Evolutionary conservation across 2,888 invertebrate species (phyloP).

Genomic region (Hydropsyche betteni): DNA sequence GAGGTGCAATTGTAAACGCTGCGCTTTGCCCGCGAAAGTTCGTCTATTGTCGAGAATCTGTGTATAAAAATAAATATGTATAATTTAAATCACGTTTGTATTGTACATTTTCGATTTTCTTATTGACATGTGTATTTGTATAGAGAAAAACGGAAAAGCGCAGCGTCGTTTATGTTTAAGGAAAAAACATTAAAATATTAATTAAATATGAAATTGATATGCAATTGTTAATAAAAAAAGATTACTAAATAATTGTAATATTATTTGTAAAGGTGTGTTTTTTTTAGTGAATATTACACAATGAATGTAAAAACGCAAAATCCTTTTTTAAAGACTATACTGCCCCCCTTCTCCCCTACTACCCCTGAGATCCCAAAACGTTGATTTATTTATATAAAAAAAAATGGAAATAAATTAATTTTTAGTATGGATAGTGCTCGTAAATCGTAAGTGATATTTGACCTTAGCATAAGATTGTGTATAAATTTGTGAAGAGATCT

Average conservation of each 20-base stretch:
- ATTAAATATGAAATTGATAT: constrained; percentile 46
- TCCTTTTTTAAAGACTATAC: constrained; percentile 25
- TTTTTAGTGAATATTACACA: constrained; percentile 44
- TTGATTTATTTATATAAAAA: constrained; percentile 19
- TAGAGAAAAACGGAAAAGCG: constrained; percentile 9
- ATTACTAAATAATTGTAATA: constrained; percentile 45
- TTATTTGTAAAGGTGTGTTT: constrained; percentile 49
- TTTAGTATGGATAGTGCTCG: constrained; percentile 39
- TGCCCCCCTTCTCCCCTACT: neutral
- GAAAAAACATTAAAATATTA: constrained; percentile 40
- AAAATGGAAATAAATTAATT: constrained; percentile 46
- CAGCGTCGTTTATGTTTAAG: constrained; percentile 41
- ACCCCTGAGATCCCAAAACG: constrained; percentile 6
- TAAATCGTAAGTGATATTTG: constrained; percentile 48
- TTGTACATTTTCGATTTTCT: constrained; percentile 16
- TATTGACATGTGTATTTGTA: constrained; percentile 21
- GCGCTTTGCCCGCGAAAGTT: constrained; percentile 20
- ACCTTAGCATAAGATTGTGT: constrained; percentile 48
- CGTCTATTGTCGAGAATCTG: too few relatives aligned
- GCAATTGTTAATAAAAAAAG: constrained; percentile 48
- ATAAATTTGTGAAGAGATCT: constrained; percentile 45
- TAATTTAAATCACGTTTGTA: constrained; percentile 18
- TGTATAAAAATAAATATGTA: neutral
- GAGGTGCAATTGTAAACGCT: constrained; percentile 50
- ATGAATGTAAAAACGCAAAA: constrained; percentile 49